phyloP scores from a whole-genome alignment of 2,113 vertebrate species.

The Dinomys branickii region DNA sequence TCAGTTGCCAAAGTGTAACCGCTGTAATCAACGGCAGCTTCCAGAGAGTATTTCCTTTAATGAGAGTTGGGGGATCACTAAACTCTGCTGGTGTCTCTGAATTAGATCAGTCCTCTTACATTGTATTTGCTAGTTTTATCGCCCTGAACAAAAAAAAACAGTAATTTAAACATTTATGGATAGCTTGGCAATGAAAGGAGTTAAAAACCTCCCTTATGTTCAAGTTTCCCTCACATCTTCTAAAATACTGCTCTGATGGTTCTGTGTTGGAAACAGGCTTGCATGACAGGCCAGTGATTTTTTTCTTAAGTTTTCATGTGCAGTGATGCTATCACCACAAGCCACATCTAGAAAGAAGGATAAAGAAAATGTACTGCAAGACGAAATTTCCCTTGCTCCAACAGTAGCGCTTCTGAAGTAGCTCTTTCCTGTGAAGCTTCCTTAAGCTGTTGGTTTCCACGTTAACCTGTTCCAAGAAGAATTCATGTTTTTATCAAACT shows the following conservation, averaged over 20 bases:
- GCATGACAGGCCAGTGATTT: background rate
- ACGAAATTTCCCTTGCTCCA: background rate
- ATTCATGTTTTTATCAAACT: background rate
- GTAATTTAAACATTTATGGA: background rate
- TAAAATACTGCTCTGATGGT: background rate
- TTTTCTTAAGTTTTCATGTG: background rate
- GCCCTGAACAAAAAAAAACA: background rate
- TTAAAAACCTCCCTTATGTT: background rate
- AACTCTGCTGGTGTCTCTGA: slow-evolving; percentile 4
- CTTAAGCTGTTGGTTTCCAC: background rate
- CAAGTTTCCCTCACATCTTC: background rate
- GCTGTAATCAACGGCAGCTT: background rate
- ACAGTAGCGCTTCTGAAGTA: background rate
- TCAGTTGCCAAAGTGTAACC: slow-evolving; percentile 49
- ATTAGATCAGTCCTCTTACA: background rate
- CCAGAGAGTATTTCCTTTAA: background rate
- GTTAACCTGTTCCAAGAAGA: slow-evolving; percentile 24
- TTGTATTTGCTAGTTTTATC: background rate
- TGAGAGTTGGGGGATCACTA: slow-evolving; percentile 34
- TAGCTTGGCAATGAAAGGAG: background rate
- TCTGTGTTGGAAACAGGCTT: background rate
- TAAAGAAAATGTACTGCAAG: slow-evolving; percentile 9
- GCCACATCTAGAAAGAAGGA: background rate
- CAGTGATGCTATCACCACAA: background rate
- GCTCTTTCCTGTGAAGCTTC: background rate